phyloP scores from a whole-genome alignment of 2,888 invertebrate genomes.

The Boloria euphrosyne region DNA sequence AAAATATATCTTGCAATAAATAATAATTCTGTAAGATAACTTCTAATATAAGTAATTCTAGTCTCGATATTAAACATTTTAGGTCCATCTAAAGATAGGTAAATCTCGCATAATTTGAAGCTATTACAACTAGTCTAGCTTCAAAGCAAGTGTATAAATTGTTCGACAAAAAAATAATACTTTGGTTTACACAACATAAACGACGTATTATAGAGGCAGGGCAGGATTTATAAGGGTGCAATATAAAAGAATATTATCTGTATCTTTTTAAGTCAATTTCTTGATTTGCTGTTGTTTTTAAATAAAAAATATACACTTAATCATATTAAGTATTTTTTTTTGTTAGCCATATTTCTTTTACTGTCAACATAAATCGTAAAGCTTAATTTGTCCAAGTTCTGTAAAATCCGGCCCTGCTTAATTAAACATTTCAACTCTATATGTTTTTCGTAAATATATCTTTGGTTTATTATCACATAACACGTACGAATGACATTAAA shows the following conservation, averaged over 20 bases:
- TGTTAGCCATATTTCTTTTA: too few species aligned
- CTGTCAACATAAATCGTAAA: too few species aligned
- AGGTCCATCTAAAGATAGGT: background rate
- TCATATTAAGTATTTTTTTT: too few species aligned
- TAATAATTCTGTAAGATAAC: slow-evolving; percentile 2
- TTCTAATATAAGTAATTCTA: slow-evolving; percentile 5
- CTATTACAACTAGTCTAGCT: background rate
- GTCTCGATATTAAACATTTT: background rate
- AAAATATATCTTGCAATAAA: slow-evolving; percentile 7
- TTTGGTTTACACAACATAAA: slow-evolving; percentile 19
- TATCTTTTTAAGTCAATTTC: too few species aligned
- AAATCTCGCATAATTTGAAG: background rate
- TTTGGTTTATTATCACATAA: too few species aligned
- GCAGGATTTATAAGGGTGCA: background rate
- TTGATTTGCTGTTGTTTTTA: too few species aligned
- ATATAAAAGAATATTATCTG: background rate
- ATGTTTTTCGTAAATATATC: too few species aligned
- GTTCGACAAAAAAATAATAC: slow-evolving; percentile 11
- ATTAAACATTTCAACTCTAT: too few species aligned
- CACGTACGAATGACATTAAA: too few species aligned
- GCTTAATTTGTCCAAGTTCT: too few species aligned
- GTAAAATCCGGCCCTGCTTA: too few species aligned
- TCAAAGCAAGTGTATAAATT: slow-evolving; percentile 25
- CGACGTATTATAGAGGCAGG: background rate
- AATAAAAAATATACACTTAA: too few species aligned